A percentile compares a stretch with the other conserved stretches of the same genome.
Evolutionary conservation across 2,113 vertebrate species (phyloP).

Genomic region (Barbus barbus): DNA sequence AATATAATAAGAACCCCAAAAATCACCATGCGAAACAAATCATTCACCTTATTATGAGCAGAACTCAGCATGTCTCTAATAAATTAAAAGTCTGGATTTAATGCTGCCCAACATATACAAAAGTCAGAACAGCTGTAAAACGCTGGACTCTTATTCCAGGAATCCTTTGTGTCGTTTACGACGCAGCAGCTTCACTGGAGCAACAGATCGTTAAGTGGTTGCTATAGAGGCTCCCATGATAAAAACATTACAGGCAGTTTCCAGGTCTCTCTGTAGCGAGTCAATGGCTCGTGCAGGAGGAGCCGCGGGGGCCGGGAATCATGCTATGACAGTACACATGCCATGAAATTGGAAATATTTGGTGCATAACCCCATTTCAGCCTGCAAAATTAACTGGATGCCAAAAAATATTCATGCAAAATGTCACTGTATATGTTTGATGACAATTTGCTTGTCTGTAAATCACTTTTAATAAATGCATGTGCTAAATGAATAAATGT

Average conservation of each 20-base stretch:
- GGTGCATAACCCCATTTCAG: constrained; percentile 17
- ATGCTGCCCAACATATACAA: neutral
- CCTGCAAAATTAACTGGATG: neutral
- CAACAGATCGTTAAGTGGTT: constrained; percentile 37
- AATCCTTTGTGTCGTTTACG: constrained; percentile 35
- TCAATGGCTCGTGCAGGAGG: neutral
- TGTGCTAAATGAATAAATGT: neutral
- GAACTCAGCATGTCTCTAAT: neutral
- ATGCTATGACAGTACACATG: neutral
- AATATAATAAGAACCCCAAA: neutral
- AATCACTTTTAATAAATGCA: neutral
- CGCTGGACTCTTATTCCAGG: neutral
- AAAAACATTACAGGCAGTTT: neutral
- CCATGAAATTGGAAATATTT: constrained; percentile 30
- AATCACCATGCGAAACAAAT: neutral
- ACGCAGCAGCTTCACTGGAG: constrained; percentile 22
- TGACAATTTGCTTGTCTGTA: neutral
- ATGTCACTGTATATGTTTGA: neutral
- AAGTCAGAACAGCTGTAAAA: neutral
- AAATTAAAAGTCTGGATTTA: neutral
- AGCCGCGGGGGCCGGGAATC: neutral
- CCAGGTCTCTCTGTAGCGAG: constrained; percentile 1
- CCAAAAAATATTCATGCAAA: neutral
- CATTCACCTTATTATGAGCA: neutral
- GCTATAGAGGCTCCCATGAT: constrained; percentile 27